phyloP scores from a whole-genome alignment of 2,797 vertebrate genomes.

The Hippoglossus hippoglossus region DNA sequence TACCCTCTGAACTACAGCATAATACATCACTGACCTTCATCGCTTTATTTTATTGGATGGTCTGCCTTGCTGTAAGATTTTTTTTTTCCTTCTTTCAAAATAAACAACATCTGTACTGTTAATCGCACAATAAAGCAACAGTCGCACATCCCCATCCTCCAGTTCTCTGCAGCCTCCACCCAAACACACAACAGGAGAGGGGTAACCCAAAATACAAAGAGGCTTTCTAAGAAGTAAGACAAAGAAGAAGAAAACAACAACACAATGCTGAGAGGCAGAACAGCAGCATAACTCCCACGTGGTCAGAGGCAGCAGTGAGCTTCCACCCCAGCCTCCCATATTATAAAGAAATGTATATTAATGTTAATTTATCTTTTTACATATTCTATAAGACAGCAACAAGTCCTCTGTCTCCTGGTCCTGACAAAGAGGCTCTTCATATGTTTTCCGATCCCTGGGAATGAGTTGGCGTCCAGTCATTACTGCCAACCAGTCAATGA shows the following conservation, averaged over 20 bases:
- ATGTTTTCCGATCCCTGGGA: neutral
- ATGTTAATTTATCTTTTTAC: neutral
- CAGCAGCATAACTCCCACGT: neutral
- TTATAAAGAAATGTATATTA: neutral
- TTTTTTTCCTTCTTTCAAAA: neutral
- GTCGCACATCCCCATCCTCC: neutral
- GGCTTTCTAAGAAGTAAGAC: neutral
- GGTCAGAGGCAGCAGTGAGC: neutral
- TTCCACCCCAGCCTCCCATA: neutral
- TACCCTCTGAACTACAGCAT: neutral
- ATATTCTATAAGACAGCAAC: neutral
- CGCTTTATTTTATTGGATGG: neutral
- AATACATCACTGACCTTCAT: neutral
- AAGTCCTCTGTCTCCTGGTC: neutral
- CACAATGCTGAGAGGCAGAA: neutral
- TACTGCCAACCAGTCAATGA: neutral
- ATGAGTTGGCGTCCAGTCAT: neutral
- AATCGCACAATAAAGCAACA: neutral
- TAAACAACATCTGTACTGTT: neutral
- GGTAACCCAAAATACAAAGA: conserved; percentile 12
- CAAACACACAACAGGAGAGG: neutral
- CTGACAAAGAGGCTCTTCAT: neutral
- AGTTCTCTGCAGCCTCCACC: neutral
- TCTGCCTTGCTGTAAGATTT: neutral
- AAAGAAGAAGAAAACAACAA: neutral